Conservation (phyloP, 2,888 invertebrate species). For the Protonemura montana region DNA sequence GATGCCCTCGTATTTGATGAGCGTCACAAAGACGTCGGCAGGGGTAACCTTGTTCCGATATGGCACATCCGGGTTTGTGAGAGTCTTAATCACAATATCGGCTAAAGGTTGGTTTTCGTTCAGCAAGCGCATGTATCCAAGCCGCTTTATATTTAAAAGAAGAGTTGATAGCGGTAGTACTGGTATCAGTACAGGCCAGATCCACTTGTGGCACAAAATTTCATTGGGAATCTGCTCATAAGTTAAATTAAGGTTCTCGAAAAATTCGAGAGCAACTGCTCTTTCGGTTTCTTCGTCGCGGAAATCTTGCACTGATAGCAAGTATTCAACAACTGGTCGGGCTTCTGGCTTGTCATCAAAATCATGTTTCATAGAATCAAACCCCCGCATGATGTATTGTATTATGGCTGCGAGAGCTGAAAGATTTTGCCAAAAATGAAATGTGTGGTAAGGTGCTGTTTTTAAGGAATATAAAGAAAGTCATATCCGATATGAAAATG, state of each 20-base stretch:
- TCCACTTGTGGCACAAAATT: conserved; percentile 49
- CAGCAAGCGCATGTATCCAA: conserved; percentile 70
- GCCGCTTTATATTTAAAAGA: conserved; percentile 65
- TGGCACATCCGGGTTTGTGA: conserved; percentile 62
- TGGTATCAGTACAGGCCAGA: conserved; percentile 69
- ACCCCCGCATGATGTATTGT: conserved; percentile 60
- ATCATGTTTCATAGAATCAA: conserved; percentile 61
- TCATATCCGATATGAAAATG: no score
- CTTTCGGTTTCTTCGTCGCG: conserved; percentile 63
- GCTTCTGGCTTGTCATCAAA: conserved; percentile 59
- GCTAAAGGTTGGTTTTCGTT: conserved; percentile 63
- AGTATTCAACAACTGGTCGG: conserved; percentile 62
- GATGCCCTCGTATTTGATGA: conserved; percentile 69
- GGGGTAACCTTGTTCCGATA: conserved; percentile 61
- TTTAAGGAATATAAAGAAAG: no score
- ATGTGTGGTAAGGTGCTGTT: no score
- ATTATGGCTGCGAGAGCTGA: conserved; percentile 54
- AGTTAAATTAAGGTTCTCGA: conserved; percentile 64
- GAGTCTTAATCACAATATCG: conserved; percentile 62
- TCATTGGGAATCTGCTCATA: conserved; percentile 75
- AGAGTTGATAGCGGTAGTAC: conserved; percentile 64
- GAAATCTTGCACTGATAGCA: conserved; percentile 62
- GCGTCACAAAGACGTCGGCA: conserved; percentile 66
- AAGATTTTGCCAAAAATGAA: conserved; percentile 45
- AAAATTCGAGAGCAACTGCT: conserved; percentile 60